These are phyloP conservation scores for Salvelinus namaycush DNA, from an alignment of 2,113 vertebrate genomes.

Conservation along the genomic window DNA sequence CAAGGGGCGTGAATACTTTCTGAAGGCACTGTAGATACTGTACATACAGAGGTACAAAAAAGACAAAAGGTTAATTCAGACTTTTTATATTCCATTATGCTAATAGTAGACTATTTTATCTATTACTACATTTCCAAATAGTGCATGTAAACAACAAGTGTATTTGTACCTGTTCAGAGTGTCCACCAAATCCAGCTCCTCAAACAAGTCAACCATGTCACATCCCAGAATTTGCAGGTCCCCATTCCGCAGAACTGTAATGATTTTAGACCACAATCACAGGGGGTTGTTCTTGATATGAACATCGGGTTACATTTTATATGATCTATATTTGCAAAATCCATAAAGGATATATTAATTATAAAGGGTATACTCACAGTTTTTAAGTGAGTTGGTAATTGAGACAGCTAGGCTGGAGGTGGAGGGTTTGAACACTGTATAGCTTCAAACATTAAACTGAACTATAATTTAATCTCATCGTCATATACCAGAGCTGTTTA, in stretches of 20 bases:
- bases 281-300: neutral
- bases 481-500: neutral
- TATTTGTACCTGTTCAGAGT: constrained; percentile 47
- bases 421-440: too few species aligned
- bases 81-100: neutral
- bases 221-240: constrained; percentile 65
- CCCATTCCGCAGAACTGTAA: constrained; percentile 57
- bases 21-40: too few species aligned
- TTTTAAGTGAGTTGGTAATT: too few species aligned
- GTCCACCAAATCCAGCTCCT: constrained; percentile 34
- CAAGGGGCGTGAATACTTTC: too few species aligned
- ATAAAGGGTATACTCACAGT: too few species aligned
- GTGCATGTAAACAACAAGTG: neutral
- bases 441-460: too few species aligned
- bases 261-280: constrained; percentile 9
- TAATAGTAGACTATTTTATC: neutral
- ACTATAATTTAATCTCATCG: too few species aligned
- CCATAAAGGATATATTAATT: too few species aligned
- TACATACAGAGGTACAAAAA: neutral
- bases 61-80: neutral
- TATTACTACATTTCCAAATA: neutral
- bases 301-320: too few species aligned
- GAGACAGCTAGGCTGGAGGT: too few species aligned
- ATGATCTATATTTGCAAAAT: too few species aligned
- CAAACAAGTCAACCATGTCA: constrained; percentile 63